These are phyloP conservation scores for Scortum barcoo DNA, from an alignment of 2,113 vertebrate genomes.

Conservation along the genomic window DNA sequence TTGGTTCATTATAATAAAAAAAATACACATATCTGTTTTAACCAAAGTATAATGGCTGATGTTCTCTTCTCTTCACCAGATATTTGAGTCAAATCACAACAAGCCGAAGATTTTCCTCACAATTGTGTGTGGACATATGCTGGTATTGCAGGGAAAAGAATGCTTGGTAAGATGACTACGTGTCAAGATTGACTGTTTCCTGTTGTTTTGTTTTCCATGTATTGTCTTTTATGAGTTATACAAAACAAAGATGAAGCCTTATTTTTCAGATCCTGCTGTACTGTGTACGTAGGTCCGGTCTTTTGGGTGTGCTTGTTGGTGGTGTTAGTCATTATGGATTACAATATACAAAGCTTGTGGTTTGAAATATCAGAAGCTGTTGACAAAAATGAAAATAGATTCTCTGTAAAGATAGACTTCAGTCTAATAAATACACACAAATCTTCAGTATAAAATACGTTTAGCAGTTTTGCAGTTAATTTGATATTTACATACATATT, in stretches of 20 bases:
- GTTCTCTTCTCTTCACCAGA: conserved; percentile 70
- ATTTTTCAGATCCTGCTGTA: neutral
- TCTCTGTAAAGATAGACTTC: neutral
- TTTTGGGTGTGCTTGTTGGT: neutral
- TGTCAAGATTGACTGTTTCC: neutral
- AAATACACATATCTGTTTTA: neutral
- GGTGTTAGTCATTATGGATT: neutral
- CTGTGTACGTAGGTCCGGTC: neutral
- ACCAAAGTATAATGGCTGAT: neutral
- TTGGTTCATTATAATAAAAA: neutral
- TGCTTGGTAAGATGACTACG: conserved; percentile 86
- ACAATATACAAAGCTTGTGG: neutral
- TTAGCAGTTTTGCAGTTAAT: neutral
- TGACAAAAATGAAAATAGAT: neutral
- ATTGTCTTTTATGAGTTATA: neutral
- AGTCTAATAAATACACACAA: neutral
- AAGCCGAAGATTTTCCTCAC: conserved; percentile 85
- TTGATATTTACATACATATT: conserved; percentile 9
- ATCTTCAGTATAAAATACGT: conserved; percentile 2
- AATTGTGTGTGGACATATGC: conserved; percentile 90
- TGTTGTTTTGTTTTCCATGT: neutral
- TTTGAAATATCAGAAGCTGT: neutral
- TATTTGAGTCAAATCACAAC: conserved; percentile 85
- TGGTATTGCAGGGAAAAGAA: conserved; percentile 88
- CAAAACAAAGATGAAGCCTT: neutral